Base-by-base conservation (phyloP, 1,140 invertebrate species). In the Drosophila lacteicornis region DNA sequence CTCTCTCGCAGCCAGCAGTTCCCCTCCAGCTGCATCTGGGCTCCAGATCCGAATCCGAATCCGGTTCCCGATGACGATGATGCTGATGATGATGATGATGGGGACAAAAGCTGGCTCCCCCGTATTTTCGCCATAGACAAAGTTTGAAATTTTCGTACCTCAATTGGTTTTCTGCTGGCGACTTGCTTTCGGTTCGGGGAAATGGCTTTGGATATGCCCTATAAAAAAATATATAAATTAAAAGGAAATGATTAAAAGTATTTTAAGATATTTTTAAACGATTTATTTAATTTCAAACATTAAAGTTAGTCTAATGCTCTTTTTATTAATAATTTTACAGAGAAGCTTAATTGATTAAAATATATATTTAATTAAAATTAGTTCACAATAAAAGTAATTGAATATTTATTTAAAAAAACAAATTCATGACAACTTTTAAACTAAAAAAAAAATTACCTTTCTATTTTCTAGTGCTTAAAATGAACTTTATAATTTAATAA, bases 91-190 rank as follows among this genome's bases (percentile, higher is more conserved):
- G 51, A 4, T 40, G 66, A 19, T 36, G 42, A 47, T 70, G 62
- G 49, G 63, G 22, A 70, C 67, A 56, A 68, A 59, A 38, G 45
- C 67, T 19, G 68, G 22, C 38, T 43, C 40, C 53, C 53, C 61
- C 69, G 46, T 45, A 59, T 49, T 74, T 61, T n/a, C 56, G 61
- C 56, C 60, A 63, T 58, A 80, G 83, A 83, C 77, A 88, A 88
- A 88, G 85, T 90, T 88, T 63, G 81, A 57, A 65, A 73, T 73
- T 84, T 79, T 90, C 80, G 85, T 88, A 88, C 84, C 85, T 88
- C 84, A 84, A 90, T 84, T 90, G 85, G 78, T 79, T 84, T 86
- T 68, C 59, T 56, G 79, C 50, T 47, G 45, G 42, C 53, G 49
- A 33, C 45, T 50, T 40, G 46, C 17, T 25, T 36, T 51, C 38